Evolutionary conservation across 2,113 vertebrate genomes (phyloP).

Genomic region (Psittacara wagleri): DNA sequence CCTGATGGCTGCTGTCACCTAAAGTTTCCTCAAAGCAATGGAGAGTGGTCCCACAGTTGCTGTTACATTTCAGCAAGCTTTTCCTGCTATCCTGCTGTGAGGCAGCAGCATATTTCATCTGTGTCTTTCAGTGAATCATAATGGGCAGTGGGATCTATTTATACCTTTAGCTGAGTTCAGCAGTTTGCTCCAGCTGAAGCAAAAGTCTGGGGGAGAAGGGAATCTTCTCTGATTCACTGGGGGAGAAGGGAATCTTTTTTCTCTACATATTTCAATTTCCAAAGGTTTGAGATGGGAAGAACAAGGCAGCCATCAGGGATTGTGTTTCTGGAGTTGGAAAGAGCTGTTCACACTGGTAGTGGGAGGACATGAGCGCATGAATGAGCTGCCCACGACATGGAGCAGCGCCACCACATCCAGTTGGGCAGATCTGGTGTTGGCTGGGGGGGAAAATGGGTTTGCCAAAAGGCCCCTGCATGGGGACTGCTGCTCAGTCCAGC

Average conservation of each 20-base stretch:
- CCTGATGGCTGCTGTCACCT: not conserved
- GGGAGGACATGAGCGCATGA: not conserved
- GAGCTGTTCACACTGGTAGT: not conserved
- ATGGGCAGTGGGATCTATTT: not conserved
- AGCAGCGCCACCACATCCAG: accelerated
- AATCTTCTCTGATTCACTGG: not conserved
- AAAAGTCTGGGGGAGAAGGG: not conserved
- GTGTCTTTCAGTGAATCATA: not conserved
- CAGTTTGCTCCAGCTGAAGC: not conserved
- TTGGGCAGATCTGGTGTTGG: not conserved
- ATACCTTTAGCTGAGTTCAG: not conserved
- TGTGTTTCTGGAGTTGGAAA: not conserved
- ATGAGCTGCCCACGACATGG: not conserved
- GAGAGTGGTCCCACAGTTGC: not conserved
- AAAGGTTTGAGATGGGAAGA: not conserved
- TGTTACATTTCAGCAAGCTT: not conserved
- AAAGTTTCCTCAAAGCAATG: not conserved
- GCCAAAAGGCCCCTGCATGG: not conserved
- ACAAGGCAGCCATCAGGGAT: not conserved
- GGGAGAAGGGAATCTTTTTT: not conserved
- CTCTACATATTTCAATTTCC: not conserved
- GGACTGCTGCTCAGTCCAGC: not conserved
- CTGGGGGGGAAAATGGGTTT: accelerated
- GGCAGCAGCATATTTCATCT: not conserved
- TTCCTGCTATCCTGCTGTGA: not conserved